Evolutionary conservation across 2,797 vertebrate species (phyloP).

Genomic region (Euthynnus affinis): DNA sequence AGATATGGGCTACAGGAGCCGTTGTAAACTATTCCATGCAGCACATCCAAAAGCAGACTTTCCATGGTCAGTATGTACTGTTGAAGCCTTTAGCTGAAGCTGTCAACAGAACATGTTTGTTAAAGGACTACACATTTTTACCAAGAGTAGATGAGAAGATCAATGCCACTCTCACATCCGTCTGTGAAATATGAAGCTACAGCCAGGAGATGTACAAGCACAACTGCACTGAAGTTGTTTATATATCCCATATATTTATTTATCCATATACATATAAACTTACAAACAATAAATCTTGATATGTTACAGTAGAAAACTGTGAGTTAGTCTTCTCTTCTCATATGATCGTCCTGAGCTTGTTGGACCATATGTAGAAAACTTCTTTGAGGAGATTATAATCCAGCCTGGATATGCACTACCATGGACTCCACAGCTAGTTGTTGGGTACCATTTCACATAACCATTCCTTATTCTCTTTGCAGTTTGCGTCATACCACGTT

Average conservation of each 20-base stretch:
- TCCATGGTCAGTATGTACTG: background rate
- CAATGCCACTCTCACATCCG: no score
- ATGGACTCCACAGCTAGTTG: conserved; percentile 13
- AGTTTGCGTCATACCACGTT: conserved; percentile 35
- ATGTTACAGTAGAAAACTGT: no score
- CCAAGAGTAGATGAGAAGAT: no score
- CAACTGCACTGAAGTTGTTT: background rate
- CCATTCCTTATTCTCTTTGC: background rate
- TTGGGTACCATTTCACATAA: conserved; percentile 54
- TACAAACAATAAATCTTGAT: background rate
- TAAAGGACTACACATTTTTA: background rate
- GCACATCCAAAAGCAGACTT: no score
- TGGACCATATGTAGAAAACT: no score
- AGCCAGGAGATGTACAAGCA: background rate
- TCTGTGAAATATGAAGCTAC: no score
- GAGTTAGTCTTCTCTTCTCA: background rate
- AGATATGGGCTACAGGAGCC: no score
- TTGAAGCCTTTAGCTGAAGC: background rate
- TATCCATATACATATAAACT: background rate
- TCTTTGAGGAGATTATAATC: no score
- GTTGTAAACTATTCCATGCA: background rate
- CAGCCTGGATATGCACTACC: background rate
- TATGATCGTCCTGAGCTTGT: background rate
- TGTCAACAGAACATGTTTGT: background rate
- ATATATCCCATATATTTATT: conserved; percentile 2